These are phyloP conservation scores for Maniola hyperantus DNA, from an alignment of 2,888 invertebrate genomes.

Conservation along the genomic window DNA sequence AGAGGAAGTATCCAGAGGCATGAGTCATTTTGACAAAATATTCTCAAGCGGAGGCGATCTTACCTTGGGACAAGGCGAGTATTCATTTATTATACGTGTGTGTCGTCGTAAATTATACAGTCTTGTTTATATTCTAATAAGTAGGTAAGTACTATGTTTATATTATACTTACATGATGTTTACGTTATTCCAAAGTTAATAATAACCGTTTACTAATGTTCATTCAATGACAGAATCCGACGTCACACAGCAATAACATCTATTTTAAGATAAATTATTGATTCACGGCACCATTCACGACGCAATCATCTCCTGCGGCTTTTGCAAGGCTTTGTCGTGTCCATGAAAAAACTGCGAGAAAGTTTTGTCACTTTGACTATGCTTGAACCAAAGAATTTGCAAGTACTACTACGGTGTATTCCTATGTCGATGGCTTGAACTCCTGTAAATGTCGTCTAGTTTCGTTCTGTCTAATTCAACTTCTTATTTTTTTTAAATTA, in stretches of 20 bases:
- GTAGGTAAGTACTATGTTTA: not conserved
- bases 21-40: not conserved
- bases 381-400: no score
- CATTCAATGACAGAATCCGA: slow-evolving; percentile 34
- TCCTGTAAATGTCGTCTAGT: no score
- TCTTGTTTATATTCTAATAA: not conserved
- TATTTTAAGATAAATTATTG: slow-evolving; percentile 26
- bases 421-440: no score
- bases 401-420: no score
- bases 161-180: slow-evolving; percentile 5
- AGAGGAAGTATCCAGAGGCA: no score
- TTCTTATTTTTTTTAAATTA: no score
- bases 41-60: not conserved
- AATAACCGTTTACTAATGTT: slow-evolving; percentile 32
- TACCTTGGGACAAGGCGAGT: not conserved
- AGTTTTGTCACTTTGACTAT: no score
- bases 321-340: no score
- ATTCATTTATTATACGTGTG: not conserved
- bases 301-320: no score
- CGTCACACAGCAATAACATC: slow-evolving; percentile 13
- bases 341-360: no score
- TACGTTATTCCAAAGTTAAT: slow-evolving; percentile 21
- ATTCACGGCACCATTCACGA: slow-evolving; percentile 19
- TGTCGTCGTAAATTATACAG: not conserved
- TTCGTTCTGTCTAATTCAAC: no score